A percentile compares a stretch with the other conserved stretches of the same genome.
phyloP scores from a whole-genome alignment of 1,140 invertebrate species.

The Conus betulinus region DNA sequence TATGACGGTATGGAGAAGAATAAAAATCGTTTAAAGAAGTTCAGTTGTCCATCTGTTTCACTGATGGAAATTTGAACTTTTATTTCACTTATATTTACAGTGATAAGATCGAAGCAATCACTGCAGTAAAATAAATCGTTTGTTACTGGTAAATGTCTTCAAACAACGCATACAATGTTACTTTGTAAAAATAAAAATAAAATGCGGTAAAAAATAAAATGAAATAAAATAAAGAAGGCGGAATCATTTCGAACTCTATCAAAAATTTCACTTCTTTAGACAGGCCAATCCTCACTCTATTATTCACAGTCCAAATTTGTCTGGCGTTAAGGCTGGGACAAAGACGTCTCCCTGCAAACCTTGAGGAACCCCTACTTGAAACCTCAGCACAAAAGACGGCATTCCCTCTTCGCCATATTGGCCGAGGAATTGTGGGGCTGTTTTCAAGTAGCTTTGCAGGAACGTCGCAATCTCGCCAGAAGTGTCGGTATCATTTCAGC shows the following conservation, averaged over 20 bases:
- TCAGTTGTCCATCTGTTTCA: no score
- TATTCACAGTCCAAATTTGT: background rate
- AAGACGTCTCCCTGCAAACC: background rate
- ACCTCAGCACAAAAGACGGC: slow-evolving; percentile 1
- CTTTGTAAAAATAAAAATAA: no score
- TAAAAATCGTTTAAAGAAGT: no score
- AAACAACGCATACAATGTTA: no score
- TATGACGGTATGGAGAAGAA: no score
- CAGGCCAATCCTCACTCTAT: background rate
- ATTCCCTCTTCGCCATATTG: background rate
- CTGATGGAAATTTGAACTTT: no score
- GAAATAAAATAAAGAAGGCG: no score
- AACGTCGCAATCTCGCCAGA: slow-evolving; percentile 4
- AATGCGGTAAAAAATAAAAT: no score
- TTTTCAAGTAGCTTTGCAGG: slow-evolving; percentile 20
- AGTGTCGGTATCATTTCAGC: slow-evolving; percentile 17
- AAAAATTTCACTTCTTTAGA: background rate
- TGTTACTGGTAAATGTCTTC: no score
- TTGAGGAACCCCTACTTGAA: background rate
- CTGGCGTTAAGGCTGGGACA: background rate
- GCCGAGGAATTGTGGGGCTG: background rate
- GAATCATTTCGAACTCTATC: background rate
- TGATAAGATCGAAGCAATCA: no score
- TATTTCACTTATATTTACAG: no score
- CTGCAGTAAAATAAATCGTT: no score